Evolutionary conservation across 2,113 vertebrate genomes (phyloP).

Genomic region (Hipposideros armiger): DNA sequence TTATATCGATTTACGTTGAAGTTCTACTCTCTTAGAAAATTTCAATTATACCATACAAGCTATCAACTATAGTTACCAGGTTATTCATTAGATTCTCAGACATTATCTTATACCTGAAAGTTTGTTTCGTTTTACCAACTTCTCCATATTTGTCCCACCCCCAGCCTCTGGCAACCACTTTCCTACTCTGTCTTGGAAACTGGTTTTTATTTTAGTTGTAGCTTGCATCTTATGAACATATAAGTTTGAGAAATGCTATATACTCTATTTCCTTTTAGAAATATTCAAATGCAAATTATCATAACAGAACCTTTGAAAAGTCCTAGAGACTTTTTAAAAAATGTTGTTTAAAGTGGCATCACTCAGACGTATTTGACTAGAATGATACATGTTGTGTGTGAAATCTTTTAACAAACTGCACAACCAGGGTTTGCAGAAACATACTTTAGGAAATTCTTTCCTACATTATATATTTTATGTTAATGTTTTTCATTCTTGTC

Average conservation of each 20-base stretch:
- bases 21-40: not conserved
- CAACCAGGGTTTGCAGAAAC: not conserved
- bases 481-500: not conserved
- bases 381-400: not conserved
- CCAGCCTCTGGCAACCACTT: not conserved
- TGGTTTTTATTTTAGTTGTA: not conserved
- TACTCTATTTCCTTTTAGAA: not conserved
- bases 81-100: not conserved
- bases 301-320: not conserved
- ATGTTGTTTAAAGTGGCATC: not conserved
- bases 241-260: not conserved
- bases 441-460: not conserved
- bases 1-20: not conserved
- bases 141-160: not conserved
- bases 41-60: not conserved
- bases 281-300: not conserved
- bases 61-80: not conserved
- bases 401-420: not conserved
- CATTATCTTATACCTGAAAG: not conserved
- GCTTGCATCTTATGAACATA: not conserved
- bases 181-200: not conserved
- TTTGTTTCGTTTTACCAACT: not conserved
- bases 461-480: not conserved
- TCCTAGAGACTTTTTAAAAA: not conserved
- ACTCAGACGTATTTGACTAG: not conserved